phyloP scores from a whole-genome alignment of 2,797 vertebrate genomes.

The Aphelocoma californica region DNA sequence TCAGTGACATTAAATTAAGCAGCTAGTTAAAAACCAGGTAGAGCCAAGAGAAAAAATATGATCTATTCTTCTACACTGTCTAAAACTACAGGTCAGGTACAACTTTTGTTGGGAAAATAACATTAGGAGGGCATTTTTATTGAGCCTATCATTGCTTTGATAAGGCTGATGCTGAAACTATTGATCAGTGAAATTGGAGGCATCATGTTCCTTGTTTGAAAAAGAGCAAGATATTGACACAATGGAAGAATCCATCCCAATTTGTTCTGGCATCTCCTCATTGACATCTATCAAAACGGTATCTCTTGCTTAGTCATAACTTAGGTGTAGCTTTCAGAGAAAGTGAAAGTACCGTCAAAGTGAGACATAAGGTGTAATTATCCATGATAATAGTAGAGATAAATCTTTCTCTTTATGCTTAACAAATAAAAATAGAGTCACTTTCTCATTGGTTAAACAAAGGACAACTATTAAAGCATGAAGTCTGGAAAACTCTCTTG shows the following conservation, averaged over 20 bases:
- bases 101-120: slow-evolving; percentile 75
- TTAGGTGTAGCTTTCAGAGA: slow-evolving; percentile 61
- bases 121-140: slow-evolving; percentile 67
- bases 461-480: background rate
- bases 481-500: background rate
- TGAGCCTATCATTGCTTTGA: slow-evolving; percentile 69
- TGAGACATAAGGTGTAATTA: slow-evolving; percentile 53
- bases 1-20: slow-evolving; percentile 68
- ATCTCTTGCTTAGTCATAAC: slow-evolving; percentile 66
- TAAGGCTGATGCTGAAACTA: slow-evolving; percentile 73
- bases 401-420: slow-evolving; percentile 1
- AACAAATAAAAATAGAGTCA: slow-evolving; percentile 15
- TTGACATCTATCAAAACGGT: slow-evolving; percentile 45
- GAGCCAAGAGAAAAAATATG: slow-evolving; percentile 48
- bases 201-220: slow-evolving; percentile 70
- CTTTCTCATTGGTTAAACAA: slow-evolving; percentile 38
- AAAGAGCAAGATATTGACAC: slow-evolving; percentile 56
- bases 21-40: slow-evolving; percentile 45
- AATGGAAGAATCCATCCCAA: slow-evolving; percentile 62
- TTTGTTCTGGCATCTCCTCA: slow-evolving; percentile 70
- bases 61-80: slow-evolving; percentile 46
- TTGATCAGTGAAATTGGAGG: slow-evolving; percentile 73
- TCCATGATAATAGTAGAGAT: background rate
- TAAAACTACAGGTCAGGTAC: slow-evolving; percentile 55
- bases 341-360: background rate